Evolutionary conservation across 2,888 invertebrate species (phyloP).

Genomic region (Andricus quercusramuli): DNA sequence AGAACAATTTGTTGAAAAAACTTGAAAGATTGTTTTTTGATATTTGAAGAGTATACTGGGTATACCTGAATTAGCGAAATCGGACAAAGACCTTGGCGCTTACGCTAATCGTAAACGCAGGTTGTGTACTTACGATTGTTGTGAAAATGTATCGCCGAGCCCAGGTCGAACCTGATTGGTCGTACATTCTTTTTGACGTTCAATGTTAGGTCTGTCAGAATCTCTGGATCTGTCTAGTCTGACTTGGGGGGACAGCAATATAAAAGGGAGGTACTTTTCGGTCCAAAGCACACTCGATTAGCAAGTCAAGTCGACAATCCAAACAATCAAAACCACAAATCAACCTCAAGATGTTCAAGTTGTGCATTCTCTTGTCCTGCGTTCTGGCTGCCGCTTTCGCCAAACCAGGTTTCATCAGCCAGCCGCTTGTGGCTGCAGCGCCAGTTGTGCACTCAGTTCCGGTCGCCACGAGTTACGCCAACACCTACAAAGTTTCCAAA

Average conservation of each 20-base stretch:
- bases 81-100: slow-evolving; percentile 37
- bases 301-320: slow-evolving; percentile 35
- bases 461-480: slow-evolving; percentile 84
- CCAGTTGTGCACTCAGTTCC: slow-evolving; percentile 79
- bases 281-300: slow-evolving; percentile 58
- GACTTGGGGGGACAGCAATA: slow-evolving; percentile 52
- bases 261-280: slow-evolving; percentile 59
- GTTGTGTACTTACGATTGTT: slow-evolving; percentile 11
- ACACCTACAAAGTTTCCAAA: slow-evolving; percentile 82
- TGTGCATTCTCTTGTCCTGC: slow-evolving; percentile 60
- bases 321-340: not conserved
- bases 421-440: slow-evolving; percentile 67
- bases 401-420: slow-evolving; percentile 65
- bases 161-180: slow-evolving; percentile 24
- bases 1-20: too few relatives aligned
- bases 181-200: slow-evolving; percentile 30
- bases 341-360: slow-evolving; percentile 66
- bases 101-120: not conserved
- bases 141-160: slow-evolving; percentile 36
- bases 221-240: slow-evolving; percentile 9
- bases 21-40: too few relatives aligned
- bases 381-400: slow-evolving; percentile 77
- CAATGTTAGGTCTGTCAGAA: slow-evolving; percentile 14
- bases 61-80: slow-evolving; percentile 34
- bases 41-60: too few relatives aligned